These are phyloP conservation scores for Halocynthia aurantium DNA, from an alignment of 23 tunicate species.

Conservation along the genomic window DNA sequence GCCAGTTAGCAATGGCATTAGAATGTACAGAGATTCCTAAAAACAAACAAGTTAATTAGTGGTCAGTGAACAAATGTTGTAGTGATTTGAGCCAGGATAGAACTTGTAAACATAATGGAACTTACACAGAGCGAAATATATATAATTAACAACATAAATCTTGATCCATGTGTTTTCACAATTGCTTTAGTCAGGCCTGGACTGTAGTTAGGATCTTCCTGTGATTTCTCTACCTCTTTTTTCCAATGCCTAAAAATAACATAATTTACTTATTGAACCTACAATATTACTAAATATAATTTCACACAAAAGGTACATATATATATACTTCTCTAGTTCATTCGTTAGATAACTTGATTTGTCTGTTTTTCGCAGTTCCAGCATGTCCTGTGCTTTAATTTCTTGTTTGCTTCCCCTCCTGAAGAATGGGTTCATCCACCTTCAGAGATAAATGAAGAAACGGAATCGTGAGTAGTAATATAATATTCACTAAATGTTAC, in stretches of 20 bases:
- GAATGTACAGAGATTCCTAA: too few species aligned
- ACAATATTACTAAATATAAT: not conserved
- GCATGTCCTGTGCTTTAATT: slow-evolving; percentile 32
- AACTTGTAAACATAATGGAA: not conserved
- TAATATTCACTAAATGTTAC: too few species aligned
- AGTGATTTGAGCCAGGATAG: too few species aligned
- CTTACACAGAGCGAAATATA: not conserved
- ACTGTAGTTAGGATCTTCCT: not conserved
- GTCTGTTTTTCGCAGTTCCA: slow-evolving; percentile 15
- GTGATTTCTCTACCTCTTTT: slow-evolving; percentile 7
- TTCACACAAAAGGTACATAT: not conserved
- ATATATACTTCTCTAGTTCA: slow-evolving; percentile 34
- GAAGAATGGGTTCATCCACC: slow-evolving; percentile 57
- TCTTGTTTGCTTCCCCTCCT: slow-evolving; percentile 22
- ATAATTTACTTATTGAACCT: not conserved
- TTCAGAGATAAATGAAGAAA: not conserved
- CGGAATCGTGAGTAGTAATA: too few species aligned
- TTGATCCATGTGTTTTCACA: slow-evolving; percentile 11
- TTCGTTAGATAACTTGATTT: slow-evolving; percentile 11
- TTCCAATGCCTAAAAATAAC: slow-evolving; percentile 23
- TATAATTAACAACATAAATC: not conserved
- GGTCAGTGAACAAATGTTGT: too few species aligned
- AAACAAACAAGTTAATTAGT: too few species aligned
- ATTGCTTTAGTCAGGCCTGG: slow-evolving; percentile 16
- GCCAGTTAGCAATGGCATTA: too few species aligned